Base-by-base conservation (phyloP, 2,113 vertebrate species). In the Thinocorus orbignyianus region DNA sequence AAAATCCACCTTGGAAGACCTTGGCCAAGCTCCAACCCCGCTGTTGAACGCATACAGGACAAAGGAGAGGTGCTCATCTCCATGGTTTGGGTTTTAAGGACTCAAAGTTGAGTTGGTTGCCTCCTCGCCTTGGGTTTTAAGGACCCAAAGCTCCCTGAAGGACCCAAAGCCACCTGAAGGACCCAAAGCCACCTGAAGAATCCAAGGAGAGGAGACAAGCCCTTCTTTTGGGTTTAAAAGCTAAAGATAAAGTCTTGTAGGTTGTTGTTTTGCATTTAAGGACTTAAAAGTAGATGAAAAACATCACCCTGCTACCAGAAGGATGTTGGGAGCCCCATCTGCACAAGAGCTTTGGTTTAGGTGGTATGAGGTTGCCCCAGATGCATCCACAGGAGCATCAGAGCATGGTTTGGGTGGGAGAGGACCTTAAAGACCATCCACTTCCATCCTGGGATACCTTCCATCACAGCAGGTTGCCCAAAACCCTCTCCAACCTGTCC, bases 161-260 rank as follows among this genome's bases (percentile, higher is more conserved):
- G n/a, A n/a, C n/a, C n/a, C n/a, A n/a, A n/a, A n/a, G n/a, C n/a
- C n/a, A n/a, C n/a, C n/a, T n/a, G n/a, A n/a, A n/a, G n/a, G n/a
- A n/a, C n/a, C n/a, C n/a, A n/a, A n/a, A n/a, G n/a, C n/a, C n/a
- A n/a, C n/a, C n/a, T n/a, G n/a, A n/a, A n/a, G n/a, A n/a, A n/a
- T n/a, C n/a, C 25, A 13, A 22, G 8, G 16, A 0, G 6, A 35
- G 48, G 33, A 23, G 30, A 19, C 2, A 2, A 15, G 12, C 31
- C 28, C 25, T 22, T 52, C 30, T 46, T 35, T 12, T 3, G n/a
- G 48, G 35, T 26, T 51, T 41, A 42, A 26, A 51, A 31, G 42
- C 51, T 25, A 26, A n/a, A 41, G n/a, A 41, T 17, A 22, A 41
- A 48, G 35, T 17, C 17, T 14, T 49, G 49, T 55, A 52, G 37